Percentiles rank a stretch among this genome's conserved stretches.
Conservation (phyloP, 2,797 vertebrate species). For the Coregonus suidteri region DNA sequence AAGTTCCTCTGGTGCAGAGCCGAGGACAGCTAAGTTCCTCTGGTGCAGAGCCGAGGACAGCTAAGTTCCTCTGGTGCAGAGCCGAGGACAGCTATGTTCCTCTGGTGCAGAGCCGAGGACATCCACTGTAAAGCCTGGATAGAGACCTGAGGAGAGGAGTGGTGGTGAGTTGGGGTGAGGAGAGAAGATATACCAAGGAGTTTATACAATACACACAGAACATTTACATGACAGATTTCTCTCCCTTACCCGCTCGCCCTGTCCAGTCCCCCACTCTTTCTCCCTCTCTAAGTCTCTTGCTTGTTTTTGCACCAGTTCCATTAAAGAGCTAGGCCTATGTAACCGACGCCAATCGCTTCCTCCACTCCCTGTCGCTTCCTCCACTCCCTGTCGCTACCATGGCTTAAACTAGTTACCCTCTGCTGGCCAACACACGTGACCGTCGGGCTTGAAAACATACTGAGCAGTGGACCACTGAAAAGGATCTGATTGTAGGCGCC, state of each 20-base stretch:
- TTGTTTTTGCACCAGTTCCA: too few species aligned
- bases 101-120: too few species aligned
- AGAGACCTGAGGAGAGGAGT: not conserved
- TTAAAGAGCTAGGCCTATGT: too few species aligned
- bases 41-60: too few species aligned
- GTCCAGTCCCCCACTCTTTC: not conserved
- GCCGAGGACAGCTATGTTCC: too few species aligned
- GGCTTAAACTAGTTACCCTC: not conserved
- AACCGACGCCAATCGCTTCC: not conserved
- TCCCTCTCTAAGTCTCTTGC: too few species aligned
- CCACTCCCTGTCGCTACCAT: not conserved
- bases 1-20: too few species aligned
- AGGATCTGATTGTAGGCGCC: not conserved
- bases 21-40: too few species aligned
- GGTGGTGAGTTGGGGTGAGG: too few species aligned
- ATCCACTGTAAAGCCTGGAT: not conserved
- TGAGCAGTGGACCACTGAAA: not conserved
- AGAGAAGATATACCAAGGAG: not conserved
- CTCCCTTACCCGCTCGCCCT: not conserved
- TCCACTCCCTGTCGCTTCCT: not conserved
- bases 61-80: too few species aligned
- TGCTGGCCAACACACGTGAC: not conserved
- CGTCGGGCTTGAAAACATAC: not conserved
- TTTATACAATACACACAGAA: not conserved
- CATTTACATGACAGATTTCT: not conserved